Evolutionary conservation across 1,140 invertebrate species (phyloP).

Genomic region (Cardiocondyla obscurior): DNA sequence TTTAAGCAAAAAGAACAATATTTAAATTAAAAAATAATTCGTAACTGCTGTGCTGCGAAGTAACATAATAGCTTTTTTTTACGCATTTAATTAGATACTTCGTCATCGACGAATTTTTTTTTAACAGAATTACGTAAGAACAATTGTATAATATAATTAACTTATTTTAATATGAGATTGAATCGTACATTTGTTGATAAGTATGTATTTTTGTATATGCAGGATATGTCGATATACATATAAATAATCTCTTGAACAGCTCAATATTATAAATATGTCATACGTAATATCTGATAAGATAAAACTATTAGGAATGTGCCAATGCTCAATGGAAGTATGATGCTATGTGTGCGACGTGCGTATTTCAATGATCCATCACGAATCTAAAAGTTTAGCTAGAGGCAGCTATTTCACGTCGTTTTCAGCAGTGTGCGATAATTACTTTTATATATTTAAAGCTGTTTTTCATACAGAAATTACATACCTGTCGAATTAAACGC

Average conservation of each 20-base stretch:
- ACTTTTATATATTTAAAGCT: conserved; percentile 42
- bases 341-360: background rate
- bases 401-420: background rate
- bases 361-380: background rate
- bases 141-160: background rate
- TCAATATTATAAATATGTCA: background rate
- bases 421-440: background rate
- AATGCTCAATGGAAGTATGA: conserved; percentile 53
- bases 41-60: background rate
- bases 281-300: conserved; percentile 10
- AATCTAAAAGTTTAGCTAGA: conserved; percentile 8
- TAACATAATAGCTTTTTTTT: background rate
- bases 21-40: background rate
- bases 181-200: background rate
- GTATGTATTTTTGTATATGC: conserved; percentile 11
- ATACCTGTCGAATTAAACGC: conserved; percentile 57
- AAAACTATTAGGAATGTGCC: conserved; percentile 22
- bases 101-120: background rate
- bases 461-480: conserved; percentile 55
- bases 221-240: background rate
- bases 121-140: background rate
- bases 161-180: background rate
- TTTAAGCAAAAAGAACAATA: background rate
- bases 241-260: background rate
- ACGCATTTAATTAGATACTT: background rate